phyloP scores from a whole-genome alignment of 1,140 invertebrate species.

The Camponotus vicinus region DNA sequence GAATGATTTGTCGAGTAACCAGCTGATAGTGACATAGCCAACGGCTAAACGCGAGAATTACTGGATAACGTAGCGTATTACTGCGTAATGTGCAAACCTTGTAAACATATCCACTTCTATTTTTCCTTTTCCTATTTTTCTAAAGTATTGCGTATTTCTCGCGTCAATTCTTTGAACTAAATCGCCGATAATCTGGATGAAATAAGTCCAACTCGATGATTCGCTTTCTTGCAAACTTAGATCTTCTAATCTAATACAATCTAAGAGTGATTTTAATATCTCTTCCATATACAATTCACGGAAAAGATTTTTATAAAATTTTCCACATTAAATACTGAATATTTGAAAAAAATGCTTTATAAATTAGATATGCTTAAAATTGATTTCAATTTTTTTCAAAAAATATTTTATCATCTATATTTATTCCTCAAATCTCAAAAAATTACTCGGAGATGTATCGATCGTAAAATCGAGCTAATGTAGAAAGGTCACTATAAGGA shows the following conservation, averaged over 20 bases:
- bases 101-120: constrained; percentile 38
- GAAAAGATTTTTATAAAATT: background rate
- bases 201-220: background rate
- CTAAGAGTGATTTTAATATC: background rate
- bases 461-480: constrained; percentile 78
- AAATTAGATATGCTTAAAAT: background rate
- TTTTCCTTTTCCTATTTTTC: background rate
- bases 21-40: constrained; percentile 39
- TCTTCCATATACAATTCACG: background rate
- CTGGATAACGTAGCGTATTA: background rate
- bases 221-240: background rate
- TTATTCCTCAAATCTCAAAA: background rate
- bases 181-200: background rate
- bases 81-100: constrained; percentile 17
- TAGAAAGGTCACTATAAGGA: constrained; percentile 72
- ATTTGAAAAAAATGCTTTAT: background rate
- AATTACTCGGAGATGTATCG: constrained; percentile 59
- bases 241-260: background rate
- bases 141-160: constrained; percentile 15
- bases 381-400: background rate
- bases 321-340: background rate
- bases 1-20: constrained; percentile 73
- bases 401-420: background rate
- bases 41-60: constrained; percentile 51
- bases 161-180: background rate